These are phyloP conservation scores for Nephrotoma appendiculata DNA, from an alignment of 2,888 invertebrate genomes.

Conservation along the genomic window DNA sequence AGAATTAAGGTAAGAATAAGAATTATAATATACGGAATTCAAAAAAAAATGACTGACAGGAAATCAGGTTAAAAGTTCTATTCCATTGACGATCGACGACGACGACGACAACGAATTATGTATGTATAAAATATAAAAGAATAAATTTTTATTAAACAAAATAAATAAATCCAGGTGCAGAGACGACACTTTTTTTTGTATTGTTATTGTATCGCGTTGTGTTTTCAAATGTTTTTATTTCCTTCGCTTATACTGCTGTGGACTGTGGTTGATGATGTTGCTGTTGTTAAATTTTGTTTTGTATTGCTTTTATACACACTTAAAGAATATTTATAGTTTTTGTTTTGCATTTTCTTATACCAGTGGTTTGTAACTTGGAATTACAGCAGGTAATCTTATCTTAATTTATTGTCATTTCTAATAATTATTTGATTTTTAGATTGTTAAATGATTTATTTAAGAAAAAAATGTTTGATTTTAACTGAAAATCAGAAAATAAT, in stretches of 20 bases:
- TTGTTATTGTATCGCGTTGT: not conserved
- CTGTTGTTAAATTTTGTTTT: not conserved
- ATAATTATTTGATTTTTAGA: too few relatives aligned
- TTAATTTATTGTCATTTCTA: too few relatives aligned
- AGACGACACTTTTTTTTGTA: not conserved
- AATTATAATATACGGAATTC: not conserved
- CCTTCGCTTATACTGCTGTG: not conserved
- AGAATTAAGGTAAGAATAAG: not conserved
- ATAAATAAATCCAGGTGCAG: slow-evolving; percentile 3
- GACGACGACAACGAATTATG: not conserved
- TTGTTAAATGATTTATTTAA: too few relatives aligned
- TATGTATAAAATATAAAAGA: not conserved
- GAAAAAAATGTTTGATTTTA: too few relatives aligned
- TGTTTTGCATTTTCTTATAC: not conserved
- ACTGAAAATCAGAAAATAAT: too few relatives aligned
- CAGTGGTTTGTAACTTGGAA: not conserved
- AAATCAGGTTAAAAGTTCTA: slow-evolving; percentile 3
- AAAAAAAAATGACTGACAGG: not conserved
- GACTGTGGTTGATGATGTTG: not conserved
- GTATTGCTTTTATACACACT: not conserved
- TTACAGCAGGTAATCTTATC: too few relatives aligned
- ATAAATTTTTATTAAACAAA: not conserved
- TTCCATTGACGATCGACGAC: not conserved
- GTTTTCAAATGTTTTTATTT: not conserved
- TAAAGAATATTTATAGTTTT: not conserved